Percentiles rank a stretch among this genome's conserved stretches.
These are phyloP conservation scores for Periplaneta americana DNA, from an alignment of 1,140 invertebrate genomes.

Conservation along the genomic window DNA sequence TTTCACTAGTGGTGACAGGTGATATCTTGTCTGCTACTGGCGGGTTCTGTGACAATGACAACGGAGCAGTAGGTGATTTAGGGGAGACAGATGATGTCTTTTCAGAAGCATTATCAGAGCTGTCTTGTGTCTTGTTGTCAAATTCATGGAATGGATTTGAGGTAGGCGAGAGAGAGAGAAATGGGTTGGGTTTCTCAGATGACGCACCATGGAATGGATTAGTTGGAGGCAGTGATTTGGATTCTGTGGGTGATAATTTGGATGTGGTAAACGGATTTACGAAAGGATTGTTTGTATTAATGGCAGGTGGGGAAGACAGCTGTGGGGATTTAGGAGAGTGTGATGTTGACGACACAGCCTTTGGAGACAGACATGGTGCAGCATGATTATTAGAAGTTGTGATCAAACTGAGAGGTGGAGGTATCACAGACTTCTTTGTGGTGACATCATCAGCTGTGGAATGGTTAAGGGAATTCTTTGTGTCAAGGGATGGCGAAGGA, in stretches of 20 bases:
- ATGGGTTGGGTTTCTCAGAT: constrained; percentile 11
- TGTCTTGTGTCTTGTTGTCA: neutral
- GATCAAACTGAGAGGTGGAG: neutral
- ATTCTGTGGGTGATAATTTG: neutral
- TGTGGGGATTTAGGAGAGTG: neutral
- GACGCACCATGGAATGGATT: constrained; percentile 10
- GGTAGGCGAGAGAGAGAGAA: neutral
- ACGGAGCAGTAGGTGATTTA: neutral
- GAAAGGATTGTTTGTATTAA: constrained; percentile 12
- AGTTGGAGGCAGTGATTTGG: neutral
- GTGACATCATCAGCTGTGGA: neutral
- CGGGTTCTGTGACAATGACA: neutral
- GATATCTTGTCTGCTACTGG: neutral
- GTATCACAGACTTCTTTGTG: neutral
- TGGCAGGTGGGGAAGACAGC: neutral
- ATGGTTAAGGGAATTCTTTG: neutral
- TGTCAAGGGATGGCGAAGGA: neutral
- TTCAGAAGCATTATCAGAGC: neutral
- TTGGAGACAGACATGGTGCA: neutral
- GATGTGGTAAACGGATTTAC: constrained; percentile 16
- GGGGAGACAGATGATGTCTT: neutral
- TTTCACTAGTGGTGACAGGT: neutral
- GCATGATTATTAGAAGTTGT: neutral
- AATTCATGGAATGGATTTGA: constrained; percentile 10
- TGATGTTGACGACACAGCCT: neutral